Base-by-base conservation (phyloP, 2,888 invertebrate genomes). In the Agonopterix subpropinquella region DNA sequence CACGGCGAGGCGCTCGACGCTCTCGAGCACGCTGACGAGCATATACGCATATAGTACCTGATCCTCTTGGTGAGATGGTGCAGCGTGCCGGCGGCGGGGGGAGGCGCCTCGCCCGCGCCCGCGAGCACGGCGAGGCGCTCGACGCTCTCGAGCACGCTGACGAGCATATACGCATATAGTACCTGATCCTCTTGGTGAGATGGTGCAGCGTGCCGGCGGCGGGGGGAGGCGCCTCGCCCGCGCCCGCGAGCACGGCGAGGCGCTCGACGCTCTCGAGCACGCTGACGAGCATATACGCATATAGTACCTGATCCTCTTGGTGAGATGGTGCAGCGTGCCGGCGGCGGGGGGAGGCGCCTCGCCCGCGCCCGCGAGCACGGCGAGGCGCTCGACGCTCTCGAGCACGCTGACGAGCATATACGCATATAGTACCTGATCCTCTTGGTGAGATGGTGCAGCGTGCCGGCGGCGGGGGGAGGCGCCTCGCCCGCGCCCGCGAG, bases 261-360 rank as follows among this genome's bases (percentile, higher is more conserved):
- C 98, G 97, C 88, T 99, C 99, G 52, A 97, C 96, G 59, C 97
- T 96, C 87, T 99, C 99, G 62, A 99, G 87, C 44, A 99, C 98
- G 18, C 95, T 93, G 43, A 99, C 96, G 57, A 99, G 90, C 72
- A 28, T 28, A 28, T 28, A 28, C 28, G 28, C 28, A 28, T 28
- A 39, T 5, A 39, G 0, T 56, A 87, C 77, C 91, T 79, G 45
- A 99, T 89, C 52, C 98, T 90, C 70, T 98, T 92, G 5, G 98
- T 98, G 60, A 99, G 91, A 58, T 98, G 96, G 91, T 98, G 98
- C 59, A 98, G 89, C 48, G 78, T 65, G 59, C 54, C 97, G 94
- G 63, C 93, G 92, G 56, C 95, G 91, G 59, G 96, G 94, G 54
- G 96, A 54, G 85, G 96, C 37, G 94, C 93, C 81, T 98, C 98